Evolutionary conservation across 1,140 invertebrate genomes (phyloP), one percentile per base, ranked within the genome.

Genomic region (Philotrypesis tridentata): DNA sequence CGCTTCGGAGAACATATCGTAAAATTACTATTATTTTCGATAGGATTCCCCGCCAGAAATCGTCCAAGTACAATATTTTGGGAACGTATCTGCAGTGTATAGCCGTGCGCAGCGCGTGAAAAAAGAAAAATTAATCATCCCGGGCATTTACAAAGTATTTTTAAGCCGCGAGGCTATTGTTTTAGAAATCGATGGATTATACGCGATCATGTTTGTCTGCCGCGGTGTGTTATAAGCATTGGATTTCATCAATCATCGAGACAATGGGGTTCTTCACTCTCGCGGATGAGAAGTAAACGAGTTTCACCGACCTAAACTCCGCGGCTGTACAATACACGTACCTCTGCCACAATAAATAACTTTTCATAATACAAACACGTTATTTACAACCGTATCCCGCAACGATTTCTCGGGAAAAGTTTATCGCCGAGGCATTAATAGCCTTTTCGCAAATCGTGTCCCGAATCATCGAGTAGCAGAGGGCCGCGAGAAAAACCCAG

Each of bases 181-280:
- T 63, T 65, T 40, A 65, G 25, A 76, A 31, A 63, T 40, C 31
- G 25, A 76, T 0, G 29, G 25, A 40, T n/a, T n/a, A 61, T 55
- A 55, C 23, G 60, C 5, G 60, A 70, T 70, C 70, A 27, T 27
- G 70, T 72, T 43, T 27, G 12, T 1, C 27, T 43, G 12, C 40
- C 40, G 68, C 21, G n/a, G 33, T 14, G 17, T 17, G 21, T 14
- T 71, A 23, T 48, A 12, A 71, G n/a, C 55, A 76, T 63, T 60
- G 17, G 1, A 76, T 65, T 65, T 76, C 60, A 76, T 76, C 17
- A 76, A 65, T 40, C 74, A 65, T 61, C 48, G 1, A 68, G 48
- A 78, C 75, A 78, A 78, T 78, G 43, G 75, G 17, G 11, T 76
- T 33, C 60, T 72, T 27, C 23, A 72, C 7, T 72, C 12, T 27